A percentile compares a stretch with the other conserved stretches of the same genome.
These are phyloP conservation scores for Muscicapa comitata DNA, from an alignment of 2,797 vertebrate species.

Conservation along the genomic window DNA sequence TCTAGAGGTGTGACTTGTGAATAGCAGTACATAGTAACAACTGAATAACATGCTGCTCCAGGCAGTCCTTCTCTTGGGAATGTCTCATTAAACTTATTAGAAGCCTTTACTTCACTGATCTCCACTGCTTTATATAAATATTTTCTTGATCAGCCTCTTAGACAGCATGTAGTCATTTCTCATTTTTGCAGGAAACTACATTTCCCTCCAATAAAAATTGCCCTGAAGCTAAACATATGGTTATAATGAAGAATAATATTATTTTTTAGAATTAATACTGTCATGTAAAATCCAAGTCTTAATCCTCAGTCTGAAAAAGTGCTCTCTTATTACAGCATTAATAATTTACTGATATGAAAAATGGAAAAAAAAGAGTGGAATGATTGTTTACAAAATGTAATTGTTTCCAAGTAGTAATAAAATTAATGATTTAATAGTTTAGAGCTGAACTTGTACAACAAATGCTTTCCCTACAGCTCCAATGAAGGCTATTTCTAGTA, in stretches of 20 bases:
- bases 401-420: slow-evolving; percentile 12
- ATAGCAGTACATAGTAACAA: background rate
- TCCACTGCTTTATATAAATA: slow-evolving; percentile 10
- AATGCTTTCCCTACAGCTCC: background rate
- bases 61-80: background rate
- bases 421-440: slow-evolving; percentile 22
- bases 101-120: background rate
- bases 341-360: slow-evolving; percentile 24
- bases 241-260: slow-evolving; percentile 36
- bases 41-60: background rate
- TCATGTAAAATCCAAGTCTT: slow-evolving; percentile 44
- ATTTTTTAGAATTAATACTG: slow-evolving; percentile 42
- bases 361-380: background rate
- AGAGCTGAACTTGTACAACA: background rate
- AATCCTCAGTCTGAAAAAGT: background rate
- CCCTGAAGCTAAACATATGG: slow-evolving; percentile 47
- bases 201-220: slow-evolving; percentile 48
- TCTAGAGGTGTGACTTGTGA: background rate
- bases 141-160: slow-evolving; percentile 22
- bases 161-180: slow-evolving; percentile 4
- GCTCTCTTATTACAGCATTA: slow-evolving; percentile 4
- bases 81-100: slow-evolving; percentile 12
- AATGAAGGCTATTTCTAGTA: background rate
- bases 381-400: background rate
- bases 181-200: slow-evolving; percentile 46